A percentile compares a stretch with the other conserved stretches of the same genome.
Conservation (phyloP, 1,140 invertebrate species). For the Drosophila tropicalis region DNA sequence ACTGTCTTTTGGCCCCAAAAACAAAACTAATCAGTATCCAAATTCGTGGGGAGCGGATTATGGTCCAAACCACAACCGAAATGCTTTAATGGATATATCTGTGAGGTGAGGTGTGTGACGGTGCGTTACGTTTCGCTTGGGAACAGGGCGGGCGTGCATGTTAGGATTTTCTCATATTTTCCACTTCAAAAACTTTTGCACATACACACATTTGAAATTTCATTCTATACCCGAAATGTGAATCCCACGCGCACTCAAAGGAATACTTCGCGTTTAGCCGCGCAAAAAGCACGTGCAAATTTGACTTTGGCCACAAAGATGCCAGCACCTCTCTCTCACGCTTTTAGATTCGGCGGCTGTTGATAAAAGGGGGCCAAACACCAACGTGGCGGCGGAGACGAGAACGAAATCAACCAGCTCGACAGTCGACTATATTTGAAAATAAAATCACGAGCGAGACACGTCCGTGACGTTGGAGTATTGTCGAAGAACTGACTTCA, state of each 20-base stretch:
- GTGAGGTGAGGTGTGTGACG: background rate
- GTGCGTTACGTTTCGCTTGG: no score
- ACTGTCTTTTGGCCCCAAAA: background rate
- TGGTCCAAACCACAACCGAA: background rate
- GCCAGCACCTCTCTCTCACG: constrained; percentile 6
- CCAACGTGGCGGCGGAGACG: constrained; percentile 14
- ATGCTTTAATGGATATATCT: background rate
- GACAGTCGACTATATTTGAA: background rate
- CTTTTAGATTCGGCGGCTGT: constrained; percentile 13
- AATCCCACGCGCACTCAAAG: constrained; percentile 50
- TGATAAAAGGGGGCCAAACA: background rate
- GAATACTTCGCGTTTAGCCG: constrained; percentile 41
- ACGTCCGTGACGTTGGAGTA: constrained; percentile 42
- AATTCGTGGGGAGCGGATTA: background rate
- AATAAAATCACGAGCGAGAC: constrained; percentile 25
- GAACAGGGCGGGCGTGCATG: background rate
- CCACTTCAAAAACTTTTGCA: constrained; percentile 9
- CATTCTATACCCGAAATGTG: constrained; percentile 24
- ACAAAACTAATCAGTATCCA: constrained; percentile 13
- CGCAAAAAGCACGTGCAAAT: constrained; percentile 50
- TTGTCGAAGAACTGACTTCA: constrained; percentile 50
- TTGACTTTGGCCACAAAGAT: constrained; percentile 29
- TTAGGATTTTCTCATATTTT: constrained; percentile 4
- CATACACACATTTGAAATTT: constrained; percentile 50
- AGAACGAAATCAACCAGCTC: constrained; percentile 12